Evolutionary conservation across 2,113 vertebrate species (phyloP), one percentile per base, ranked within the genome.

Genomic region (Pipa parva): DNA sequence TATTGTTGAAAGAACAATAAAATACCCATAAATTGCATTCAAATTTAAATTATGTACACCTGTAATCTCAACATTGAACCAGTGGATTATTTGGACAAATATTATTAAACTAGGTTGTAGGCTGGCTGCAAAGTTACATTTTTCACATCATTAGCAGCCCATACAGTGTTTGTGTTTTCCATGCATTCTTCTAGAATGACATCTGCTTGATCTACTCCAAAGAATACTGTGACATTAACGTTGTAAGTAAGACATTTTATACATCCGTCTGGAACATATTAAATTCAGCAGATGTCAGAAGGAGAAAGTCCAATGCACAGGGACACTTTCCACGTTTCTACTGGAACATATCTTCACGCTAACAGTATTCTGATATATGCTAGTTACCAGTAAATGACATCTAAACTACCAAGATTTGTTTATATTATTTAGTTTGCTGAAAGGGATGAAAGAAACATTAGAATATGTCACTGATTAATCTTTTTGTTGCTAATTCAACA

Each of bases 131-230:
- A 9, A 10, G 37, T 20, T 24, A 37, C 10, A 65, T 65, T n/a
- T 56, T 65, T 22, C 63, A 56, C 63, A 56, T 65, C 25, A 56
- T 65, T 56, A 56, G 31, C 39, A 15, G 24, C 4, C n/a, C 22
- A 7, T n/a, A 25, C 25, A 52, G 18, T 31, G 49, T 48, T 52
- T 54, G 21, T 63, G 21, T 39, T 56, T 63, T 63, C 61, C 59
- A 21, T 29, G 42, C 59, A 61, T 61, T 61, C 59, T 18, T 50
- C 52, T 37, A 26, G 13, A 5, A 17, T 46, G 10, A 70, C 29
- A 51, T 21, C 25, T 21, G 15, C 4, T 27, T 63, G 45, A 15
- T 29, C 21, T 6, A 31, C 20, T 63, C 15, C 45, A 17, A 26
- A 10, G 48, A 4, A 1, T 22, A 49, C 12, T 26, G 13, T 7